A percentile compares a stretch with the other conserved stretches of the same genome.
These are phyloP conservation scores for Athalia cordata DNA, from an alignment of 2,888 invertebrate species.

Conservation along the genomic window DNA sequence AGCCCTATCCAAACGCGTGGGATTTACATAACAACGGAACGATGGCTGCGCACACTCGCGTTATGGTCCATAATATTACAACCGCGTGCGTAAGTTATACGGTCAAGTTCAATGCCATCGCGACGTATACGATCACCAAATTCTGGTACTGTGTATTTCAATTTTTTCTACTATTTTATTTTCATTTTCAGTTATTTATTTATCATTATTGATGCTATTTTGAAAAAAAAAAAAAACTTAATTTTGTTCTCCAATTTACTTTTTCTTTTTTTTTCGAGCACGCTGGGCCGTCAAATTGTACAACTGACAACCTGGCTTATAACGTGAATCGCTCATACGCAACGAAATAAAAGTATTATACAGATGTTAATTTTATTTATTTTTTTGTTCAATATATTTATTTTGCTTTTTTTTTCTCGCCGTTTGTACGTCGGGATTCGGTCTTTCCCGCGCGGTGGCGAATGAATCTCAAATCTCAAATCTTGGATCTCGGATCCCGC, in stretches of 20 bases:
- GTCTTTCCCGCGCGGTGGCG: too few species aligned
- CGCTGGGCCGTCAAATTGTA: neutral
- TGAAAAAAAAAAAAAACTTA: neutral
- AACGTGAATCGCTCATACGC: neutral
- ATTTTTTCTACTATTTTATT: conserved; percentile 1
- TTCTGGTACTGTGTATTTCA: conserved; percentile 5
- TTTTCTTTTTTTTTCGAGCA: neutral
- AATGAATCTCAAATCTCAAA: too few species aligned
- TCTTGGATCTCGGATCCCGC: too few species aligned
- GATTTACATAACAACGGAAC: conserved; percentile 45
- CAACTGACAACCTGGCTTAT: neutral
- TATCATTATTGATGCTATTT: neutral
- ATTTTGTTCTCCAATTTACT: neutral
- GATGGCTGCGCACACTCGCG: conserved; percentile 36
- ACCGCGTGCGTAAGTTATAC: conserved; percentile 39
- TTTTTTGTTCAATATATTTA: neutral
- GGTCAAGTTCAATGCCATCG: conserved; percentile 44
- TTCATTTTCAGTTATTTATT: neutral
- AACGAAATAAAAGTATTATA: neutral
- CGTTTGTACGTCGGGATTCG: neutral
- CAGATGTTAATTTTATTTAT: neutral
- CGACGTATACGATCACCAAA: neutral
- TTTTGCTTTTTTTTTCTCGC: neutral
- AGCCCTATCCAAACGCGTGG: conserved; percentile 37
- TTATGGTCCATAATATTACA: conserved; percentile 22